These are phyloP conservation scores for Taeniopygia guttata DNA, from an alignment of 2,797 vertebrate species.

Conservation along the genomic window DNA sequence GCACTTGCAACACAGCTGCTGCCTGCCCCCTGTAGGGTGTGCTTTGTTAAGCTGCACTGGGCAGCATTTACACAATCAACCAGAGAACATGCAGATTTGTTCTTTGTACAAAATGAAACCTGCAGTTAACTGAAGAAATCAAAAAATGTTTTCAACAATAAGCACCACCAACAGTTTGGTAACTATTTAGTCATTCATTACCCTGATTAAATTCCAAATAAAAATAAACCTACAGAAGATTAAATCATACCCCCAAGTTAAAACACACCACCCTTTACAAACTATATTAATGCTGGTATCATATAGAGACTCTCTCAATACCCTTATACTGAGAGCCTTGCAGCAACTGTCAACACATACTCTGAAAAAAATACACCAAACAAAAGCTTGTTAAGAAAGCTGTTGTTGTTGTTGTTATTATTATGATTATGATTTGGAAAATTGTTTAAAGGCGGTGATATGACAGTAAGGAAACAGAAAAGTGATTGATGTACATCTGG, in stretches of 20 bases:
- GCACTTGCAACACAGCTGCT: neutral
- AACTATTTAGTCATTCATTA: neutral
- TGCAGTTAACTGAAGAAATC: neutral
- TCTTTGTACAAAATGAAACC: neutral
- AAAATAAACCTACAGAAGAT: neutral
- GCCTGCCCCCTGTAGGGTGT: constrained; percentile 37
- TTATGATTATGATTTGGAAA: neutral
- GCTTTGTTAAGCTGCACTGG: neutral
- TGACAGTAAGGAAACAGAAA: rapidly evolving
- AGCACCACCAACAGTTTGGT: neutral
- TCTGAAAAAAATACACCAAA: neutral
- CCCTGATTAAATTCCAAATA: neutral
- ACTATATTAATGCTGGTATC: neutral
- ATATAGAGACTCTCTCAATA: neutral
- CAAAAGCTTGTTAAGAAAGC: neutral
- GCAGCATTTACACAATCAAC: neutral
- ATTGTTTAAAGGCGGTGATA: neutral
- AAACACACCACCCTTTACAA: neutral
- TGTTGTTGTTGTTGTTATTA: too few species aligned
- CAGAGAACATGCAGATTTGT: neutral
- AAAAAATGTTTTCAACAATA: neutral
- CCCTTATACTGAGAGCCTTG: neutral
- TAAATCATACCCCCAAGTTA: neutral
- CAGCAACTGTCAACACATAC: neutral
- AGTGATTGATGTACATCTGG: neutral